Evolutionary conservation across 2,797 vertebrate genomes (phyloP).

Genomic region (Rousettus madagascariensis): DNA sequence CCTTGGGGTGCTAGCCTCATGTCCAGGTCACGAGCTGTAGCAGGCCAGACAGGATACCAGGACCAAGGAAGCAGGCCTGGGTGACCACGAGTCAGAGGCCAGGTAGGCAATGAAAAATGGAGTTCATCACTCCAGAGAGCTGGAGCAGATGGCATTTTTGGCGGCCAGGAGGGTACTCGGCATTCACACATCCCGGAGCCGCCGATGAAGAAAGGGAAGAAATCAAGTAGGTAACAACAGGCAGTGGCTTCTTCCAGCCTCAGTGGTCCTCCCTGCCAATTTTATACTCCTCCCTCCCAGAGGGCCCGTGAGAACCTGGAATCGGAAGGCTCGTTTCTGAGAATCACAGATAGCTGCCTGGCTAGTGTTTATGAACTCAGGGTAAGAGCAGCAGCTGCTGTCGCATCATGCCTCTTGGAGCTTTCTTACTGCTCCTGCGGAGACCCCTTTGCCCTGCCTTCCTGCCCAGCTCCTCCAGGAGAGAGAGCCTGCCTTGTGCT

Average conservation of each 20-base stretch:
- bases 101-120: not conserved
- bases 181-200: not conserved
- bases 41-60: not conserved
- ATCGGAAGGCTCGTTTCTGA: not conserved
- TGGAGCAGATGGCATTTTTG: not conserved
- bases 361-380: not conserved
- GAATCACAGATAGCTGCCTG: too few species aligned
- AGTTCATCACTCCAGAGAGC: not conserved
- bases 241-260: not conserved
- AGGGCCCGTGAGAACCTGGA: not conserved
- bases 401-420: not conserved
- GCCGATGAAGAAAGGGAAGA: not conserved
- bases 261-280: not conserved
- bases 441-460: not conserved
- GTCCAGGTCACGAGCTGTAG: not conserved
- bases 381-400: too few species aligned
- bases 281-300: not conserved
- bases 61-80: not conserved
- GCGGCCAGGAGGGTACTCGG: not conserved
- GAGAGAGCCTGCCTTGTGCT: not conserved
- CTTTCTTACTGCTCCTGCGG: not conserved
- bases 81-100: not conserved
- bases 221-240: not conserved
- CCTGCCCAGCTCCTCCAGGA: not conserved
- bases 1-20: not conserved